Evolutionary conservation across 2,797 vertebrate genomes (phyloP), one percentile per base, ranked within the genome.

Genomic region (Scolopax bukidnonensis): DNA sequence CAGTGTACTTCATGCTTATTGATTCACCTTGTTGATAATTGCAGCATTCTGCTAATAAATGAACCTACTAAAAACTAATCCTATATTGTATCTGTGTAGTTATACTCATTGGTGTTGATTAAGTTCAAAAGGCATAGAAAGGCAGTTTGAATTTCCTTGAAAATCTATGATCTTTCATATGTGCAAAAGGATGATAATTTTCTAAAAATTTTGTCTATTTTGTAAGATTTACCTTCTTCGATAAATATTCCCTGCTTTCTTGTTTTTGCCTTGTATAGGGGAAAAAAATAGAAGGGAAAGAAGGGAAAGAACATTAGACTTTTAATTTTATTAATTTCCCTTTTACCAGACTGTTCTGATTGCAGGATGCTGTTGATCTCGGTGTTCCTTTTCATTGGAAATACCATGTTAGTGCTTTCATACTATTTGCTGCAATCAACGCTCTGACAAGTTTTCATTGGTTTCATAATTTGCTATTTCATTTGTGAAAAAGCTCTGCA

Each of bases 21-120:
- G 97, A 98, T 97, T 98, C 97, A 97, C 97, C 97, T 98, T 97
- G 97, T 86, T 98, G 97, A 96, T 97, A 97, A 97, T 95, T 97
- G 96, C 95, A 96, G 93, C 92, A 77, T 96, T 94, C 92, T 96
- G 95, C 95, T 97, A 97, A 97, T 97, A 97, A 97, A 97, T 93
- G 95, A 97, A 97, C 90, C 93, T 95, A 82, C 91, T 96, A 88
- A 97, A 96, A 96, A 96, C 75, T 84, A 96, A 97, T 96, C 95
- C 84, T 77, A 11, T 84, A 71, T 51, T 94, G 91, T 97, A 85
- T 96, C 93, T 96, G 96, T 90, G 57, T 81, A 96, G 93, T 94
- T 97, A 73, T 63, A 85, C 65, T 96, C 33, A 51, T 36, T 87
- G 84, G 24, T 90, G 70, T 95, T 71, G 83, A 24, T 92, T 79